Base-by-base conservation (phyloP, 2,113 vertebrate species). In the Oxygymnocypris stewartii region DNA sequence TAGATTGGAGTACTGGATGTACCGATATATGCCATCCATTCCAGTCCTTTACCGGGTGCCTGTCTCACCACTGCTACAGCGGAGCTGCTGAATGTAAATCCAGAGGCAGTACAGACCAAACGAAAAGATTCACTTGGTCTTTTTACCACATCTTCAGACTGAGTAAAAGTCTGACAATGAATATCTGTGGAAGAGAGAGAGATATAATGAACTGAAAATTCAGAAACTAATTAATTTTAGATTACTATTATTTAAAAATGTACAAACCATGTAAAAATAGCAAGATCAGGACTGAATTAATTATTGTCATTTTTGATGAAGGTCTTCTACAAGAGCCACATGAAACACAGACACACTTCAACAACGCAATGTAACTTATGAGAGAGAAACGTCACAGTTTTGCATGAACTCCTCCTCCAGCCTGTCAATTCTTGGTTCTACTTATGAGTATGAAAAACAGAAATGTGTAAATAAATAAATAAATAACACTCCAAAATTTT, bases 1-100 rank as follows among this genome's bases (percentile, higher is more conserved):
- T 1, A 1, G 51, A 35, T 88, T 0, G 0, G 9, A 23, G 11
- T 8, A 63, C 75, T 84, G 23, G 37, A 51, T 40, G 75, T 83
- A 1, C 65, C 1, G 1, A 88, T 86, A 3, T 0, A 0, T 73
- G 81, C 49, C n/a, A 86, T 0, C 81, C 81, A 88, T n/a, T 88
- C 84, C 16, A 86, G 80, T 6, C 74, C 80, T 73, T 88, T 86
- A 35, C 84, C 65, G 2, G 14, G 79, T 65, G 3, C n/a, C 40
- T 81, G 79, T 65, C 79, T 81, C 37, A 81, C 79, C 3, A 81
- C 57, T 31, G n/a, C 59, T 20, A 0, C 59, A 0, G 0, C 18
- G 40, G 1, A 31, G 79, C 9, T 12, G n/a, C 79, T 65, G 37
- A 81, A 81, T 31, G 79, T 10, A 31, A 25, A 81, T 81, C 59